Conservation (phyloP, 2,113 vertebrate genomes). For the Calyptommatus sinebrachiatus region DNA sequence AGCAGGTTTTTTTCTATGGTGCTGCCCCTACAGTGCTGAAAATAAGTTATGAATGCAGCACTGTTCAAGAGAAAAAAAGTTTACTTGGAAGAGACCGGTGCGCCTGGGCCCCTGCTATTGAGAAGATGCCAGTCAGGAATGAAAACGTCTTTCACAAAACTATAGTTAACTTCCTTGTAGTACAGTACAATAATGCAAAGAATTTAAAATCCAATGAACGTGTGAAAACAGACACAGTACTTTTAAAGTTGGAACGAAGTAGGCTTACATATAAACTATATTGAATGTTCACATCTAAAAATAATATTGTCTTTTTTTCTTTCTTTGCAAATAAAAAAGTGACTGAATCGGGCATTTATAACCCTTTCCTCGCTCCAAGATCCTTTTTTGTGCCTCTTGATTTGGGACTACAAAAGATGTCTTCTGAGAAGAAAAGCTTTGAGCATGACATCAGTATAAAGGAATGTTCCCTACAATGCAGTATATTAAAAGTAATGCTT, state of each 20-base stretch:
- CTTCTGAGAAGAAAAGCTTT: conserved; percentile 76
- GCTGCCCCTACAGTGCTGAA: conserved; percentile 71
- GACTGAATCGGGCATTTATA: conserved; percentile 58
- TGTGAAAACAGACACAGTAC: conserved; percentile 59
- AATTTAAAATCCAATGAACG: conserved; percentile 67
- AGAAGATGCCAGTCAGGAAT: conserved; percentile 83
- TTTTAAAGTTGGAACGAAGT: conserved; percentile 44
- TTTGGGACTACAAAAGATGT: conserved; percentile 80
- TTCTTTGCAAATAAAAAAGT: conserved; percentile 59
- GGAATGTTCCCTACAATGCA: conserved; percentile 72
- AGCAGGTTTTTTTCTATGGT: conserved; percentile 75
- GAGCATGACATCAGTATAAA: conserved; percentile 77
- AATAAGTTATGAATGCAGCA: conserved; percentile 78
- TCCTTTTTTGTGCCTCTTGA: conserved; percentile 79
- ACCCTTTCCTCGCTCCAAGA: conserved; percentile 59
- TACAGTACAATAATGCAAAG: conserved; percentile 73
- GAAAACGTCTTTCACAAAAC: conserved; percentile 83
- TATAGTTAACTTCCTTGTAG: conserved; percentile 73
- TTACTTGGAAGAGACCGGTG: conserved; percentile 76
- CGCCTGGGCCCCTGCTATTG: conserved; percentile 80
- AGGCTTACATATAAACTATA: conserved; percentile 45
- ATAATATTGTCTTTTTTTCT: conserved; percentile 41
- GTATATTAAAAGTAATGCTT: conserved; percentile 68
- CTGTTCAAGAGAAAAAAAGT: conserved; percentile 77
- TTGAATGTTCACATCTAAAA: conserved; percentile 51